Conservation (phyloP, 2,888 invertebrate species). For the Hedya salicella region DNA sequence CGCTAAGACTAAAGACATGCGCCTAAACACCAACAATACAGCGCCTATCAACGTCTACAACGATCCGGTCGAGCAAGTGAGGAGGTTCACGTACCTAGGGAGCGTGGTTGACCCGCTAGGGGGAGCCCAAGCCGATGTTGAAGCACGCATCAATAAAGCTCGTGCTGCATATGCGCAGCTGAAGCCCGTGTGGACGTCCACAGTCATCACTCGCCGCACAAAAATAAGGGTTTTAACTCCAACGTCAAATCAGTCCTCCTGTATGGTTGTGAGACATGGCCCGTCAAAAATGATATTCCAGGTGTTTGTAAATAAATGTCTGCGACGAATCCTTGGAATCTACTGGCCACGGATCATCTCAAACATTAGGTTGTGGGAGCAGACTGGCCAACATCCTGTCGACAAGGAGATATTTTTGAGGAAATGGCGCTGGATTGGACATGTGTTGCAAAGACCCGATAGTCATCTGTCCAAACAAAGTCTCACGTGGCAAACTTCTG, state of each 20-base stretch:
- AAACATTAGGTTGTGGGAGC: neutral
- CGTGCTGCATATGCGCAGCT: neutral
- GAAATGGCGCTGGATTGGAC: no score
- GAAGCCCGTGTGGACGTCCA: neutral
- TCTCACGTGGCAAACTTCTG: no score
- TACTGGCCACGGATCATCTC: neutral
- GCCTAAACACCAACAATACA: neutral
- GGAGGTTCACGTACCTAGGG: neutral
- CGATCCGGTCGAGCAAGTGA: neutral
- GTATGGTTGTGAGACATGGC: conserved; percentile 1
- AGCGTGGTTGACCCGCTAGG: neutral
- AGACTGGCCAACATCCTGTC: no score
- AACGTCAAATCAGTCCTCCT: neutral
- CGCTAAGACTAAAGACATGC: neutral
- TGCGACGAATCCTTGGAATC: neutral
- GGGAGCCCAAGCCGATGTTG: neutral
- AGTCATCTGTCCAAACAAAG: no score
- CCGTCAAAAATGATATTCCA: neutral
- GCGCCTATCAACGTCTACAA: neutral
- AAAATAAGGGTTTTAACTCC: neutral
- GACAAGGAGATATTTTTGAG: no score
- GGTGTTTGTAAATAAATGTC: neutral
- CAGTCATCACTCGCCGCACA: neutral
- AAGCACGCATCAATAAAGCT: neutral
- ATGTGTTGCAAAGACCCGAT: no score